These are phyloP conservation scores for Philonicus albiceps DNA, from an alignment of 2,888 invertebrate species.

Conservation along the genomic window DNA sequence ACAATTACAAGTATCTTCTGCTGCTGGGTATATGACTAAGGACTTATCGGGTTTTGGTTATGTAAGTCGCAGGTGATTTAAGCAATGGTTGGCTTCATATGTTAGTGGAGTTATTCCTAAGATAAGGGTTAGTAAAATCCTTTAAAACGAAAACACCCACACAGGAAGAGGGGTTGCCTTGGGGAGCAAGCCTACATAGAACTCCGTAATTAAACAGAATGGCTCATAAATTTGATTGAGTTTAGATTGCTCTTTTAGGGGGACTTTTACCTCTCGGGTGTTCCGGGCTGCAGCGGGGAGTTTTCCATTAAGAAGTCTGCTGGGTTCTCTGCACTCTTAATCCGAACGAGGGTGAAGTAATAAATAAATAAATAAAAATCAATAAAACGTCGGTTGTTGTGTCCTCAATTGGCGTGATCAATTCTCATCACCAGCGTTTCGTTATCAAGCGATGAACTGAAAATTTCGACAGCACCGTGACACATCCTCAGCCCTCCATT, in stretches of 20 bases:
- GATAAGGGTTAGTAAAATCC: neutral
- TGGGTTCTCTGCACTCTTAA: neutral
- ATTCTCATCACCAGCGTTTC: neutral
- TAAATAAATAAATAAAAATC: conserved; percentile 4
- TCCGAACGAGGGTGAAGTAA: neutral
- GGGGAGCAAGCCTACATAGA: neutral
- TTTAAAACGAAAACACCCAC: neutral
- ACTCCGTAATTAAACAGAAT: neutral
- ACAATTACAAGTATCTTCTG: neutral
- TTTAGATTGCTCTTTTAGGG: neutral
- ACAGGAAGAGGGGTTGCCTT: neutral
- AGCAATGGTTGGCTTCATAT: neutral
- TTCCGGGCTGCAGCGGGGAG: conserved; percentile 37
- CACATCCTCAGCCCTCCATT: conserved; percentile 6
- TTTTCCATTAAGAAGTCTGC: conserved; percentile 39
- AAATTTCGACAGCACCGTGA: neutral
- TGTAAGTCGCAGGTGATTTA: neutral
- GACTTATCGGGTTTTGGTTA: neutral
- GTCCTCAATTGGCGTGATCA: neutral
- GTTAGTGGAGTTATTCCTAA: neutral
- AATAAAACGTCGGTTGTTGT: neutral
- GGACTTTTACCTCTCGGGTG: conserved; percentile 42
- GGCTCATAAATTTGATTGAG: neutral
- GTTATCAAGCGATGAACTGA: neutral
- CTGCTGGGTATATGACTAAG: neutral